A percentile compares a stretch with the other conserved stretches of the same genome.
Conservation (phyloP, 92 coral and sea anemone species). For the Porites cylindrica region DNA sequence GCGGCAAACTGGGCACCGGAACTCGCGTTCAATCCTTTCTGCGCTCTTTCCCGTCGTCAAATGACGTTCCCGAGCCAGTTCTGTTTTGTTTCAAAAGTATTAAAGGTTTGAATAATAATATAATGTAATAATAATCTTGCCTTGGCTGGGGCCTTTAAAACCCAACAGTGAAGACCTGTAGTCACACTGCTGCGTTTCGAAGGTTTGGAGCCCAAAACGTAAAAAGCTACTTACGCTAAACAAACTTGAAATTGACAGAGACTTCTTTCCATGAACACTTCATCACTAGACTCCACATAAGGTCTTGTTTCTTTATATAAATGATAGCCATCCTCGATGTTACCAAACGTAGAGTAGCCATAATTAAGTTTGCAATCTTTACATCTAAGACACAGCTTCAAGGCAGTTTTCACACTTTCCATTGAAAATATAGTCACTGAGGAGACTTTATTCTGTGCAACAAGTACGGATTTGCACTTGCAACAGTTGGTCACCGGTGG, state of each 20-base stretch:
- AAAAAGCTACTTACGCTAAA: slow-evolving; percentile 29
- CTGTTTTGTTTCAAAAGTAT: no score
- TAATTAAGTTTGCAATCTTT: slow-evolving; percentile 17
- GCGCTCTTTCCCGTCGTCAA: no score
- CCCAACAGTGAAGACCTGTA: no score
- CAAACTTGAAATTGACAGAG: slow-evolving; percentile 33
- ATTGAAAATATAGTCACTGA: background rate
- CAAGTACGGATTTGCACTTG: background rate
- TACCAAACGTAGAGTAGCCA: slow-evolving; percentile 31
- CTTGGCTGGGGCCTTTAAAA: no score
- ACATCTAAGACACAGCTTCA: slow-evolving; percentile 27
- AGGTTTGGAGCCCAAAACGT: background rate
- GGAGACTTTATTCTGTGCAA: slow-evolving; percentile 4
- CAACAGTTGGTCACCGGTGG: background rate
- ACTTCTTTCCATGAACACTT: slow-evolving; percentile 19
- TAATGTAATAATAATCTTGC: no score
- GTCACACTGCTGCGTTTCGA: no score
- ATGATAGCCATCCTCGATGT: slow-evolving; percentile 10
- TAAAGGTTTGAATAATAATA: no score
- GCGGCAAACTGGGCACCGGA: no score
- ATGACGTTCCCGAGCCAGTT: no score
- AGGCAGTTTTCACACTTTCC: slow-evolving; percentile 13
- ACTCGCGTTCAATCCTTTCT: no score
- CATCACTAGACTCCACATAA: slow-evolving; percentile 34
- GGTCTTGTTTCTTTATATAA: slow-evolving; percentile 29